Conservation (phyloP, 2,888 invertebrate species). For the Meandrusa payeni region DNA sequence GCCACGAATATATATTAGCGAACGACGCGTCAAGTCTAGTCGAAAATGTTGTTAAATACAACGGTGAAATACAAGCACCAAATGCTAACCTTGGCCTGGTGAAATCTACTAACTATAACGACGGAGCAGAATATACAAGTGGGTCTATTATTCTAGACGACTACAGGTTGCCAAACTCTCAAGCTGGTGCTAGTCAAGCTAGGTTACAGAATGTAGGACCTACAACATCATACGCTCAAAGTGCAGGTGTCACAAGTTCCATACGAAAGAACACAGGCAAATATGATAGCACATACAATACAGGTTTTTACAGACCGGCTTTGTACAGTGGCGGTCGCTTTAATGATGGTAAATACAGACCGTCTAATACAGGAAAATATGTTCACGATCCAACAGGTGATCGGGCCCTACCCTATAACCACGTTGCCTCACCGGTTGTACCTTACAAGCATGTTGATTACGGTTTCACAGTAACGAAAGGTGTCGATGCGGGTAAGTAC, state of each 20-base stretch:
- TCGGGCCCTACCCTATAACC: conserved; percentile 64
- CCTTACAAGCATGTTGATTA: conserved; percentile 58
- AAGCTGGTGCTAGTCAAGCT: conserved; percentile 9
- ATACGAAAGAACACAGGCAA: conserved; percentile 22
- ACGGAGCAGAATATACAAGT: conserved; percentile 52
- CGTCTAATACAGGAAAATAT: conserved; percentile 62
- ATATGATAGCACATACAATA: conserved; percentile 27
- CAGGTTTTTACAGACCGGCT: conserved; percentile 28
- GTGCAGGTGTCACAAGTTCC: conserved; percentile 15
- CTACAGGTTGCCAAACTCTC: conserved; percentile 43
- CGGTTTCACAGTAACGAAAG: conserved; percentile 47
- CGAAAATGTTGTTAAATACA: conserved; percentile 33
- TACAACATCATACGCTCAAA: conserved; percentile 17
- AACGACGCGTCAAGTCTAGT: conserved; percentile 32
- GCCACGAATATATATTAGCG: conserved; percentile 35
- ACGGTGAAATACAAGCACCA: conserved; percentile 29
- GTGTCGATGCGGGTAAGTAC: conserved; percentile 45
- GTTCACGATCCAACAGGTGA: conserved; percentile 72
- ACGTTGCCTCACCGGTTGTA: conserved; percentile 54
- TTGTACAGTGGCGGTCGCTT: conserved; percentile 39
- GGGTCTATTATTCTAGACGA: conserved; percentile 70
- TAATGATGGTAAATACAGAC: conserved; percentile 41
- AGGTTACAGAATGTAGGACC: conserved; percentile 2
- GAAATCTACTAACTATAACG: conserved; percentile 53
- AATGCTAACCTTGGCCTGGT: conserved; percentile 50